phyloP scores from a whole-genome alignment of 2,888 invertebrate genomes.

The Blomia tropicalis region DNA sequence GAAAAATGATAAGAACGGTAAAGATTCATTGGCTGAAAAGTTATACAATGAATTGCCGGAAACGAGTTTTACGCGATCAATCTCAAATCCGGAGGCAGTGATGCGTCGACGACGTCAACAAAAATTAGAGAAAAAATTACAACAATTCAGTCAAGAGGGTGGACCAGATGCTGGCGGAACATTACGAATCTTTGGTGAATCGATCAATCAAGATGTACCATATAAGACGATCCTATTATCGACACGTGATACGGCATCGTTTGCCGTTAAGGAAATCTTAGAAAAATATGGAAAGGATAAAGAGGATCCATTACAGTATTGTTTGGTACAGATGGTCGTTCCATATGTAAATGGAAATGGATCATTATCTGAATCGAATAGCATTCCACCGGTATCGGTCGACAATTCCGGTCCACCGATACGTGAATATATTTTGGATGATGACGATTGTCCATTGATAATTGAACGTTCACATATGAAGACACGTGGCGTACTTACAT shows the following conservation, averaged over 20 bases:
- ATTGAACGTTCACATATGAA: slow-evolving; percentile 40
- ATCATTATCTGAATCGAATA: neutral
- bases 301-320: slow-evolving; percentile 76
- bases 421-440: slow-evolving; percentile 74
- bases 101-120: slow-evolving; percentile 92
- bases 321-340: slow-evolving; percentile 68
- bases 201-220: slow-evolving; percentile 85
- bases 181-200: slow-evolving; percentile 74
- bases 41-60: slow-evolving; percentile 88
- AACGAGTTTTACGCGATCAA: slow-evolving; percentile 93
- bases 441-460: slow-evolving; percentile 90
- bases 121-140: slow-evolving; percentile 84
- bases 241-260: slow-evolving; percentile 74
- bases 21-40: slow-evolving; percentile 66
- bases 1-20: slow-evolving; percentile 45
- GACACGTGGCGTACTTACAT: slow-evolving; percentile 83
- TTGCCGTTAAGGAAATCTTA: slow-evolving; percentile 85
- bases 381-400: neutral
- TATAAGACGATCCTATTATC: slow-evolving; percentile 92
- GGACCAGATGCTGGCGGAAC: slow-evolving; percentile 64
- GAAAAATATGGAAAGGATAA: slow-evolving; percentile 87
- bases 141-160: slow-evolving; percentile 69
- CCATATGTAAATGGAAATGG: slow-evolving; percentile 24
- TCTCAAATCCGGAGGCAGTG: slow-evolving; percentile 98
- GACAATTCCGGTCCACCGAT: neutral